phyloP scores from a whole-genome alignment of 1,140 invertebrate species.

The Brachystomella parvula region DNA sequence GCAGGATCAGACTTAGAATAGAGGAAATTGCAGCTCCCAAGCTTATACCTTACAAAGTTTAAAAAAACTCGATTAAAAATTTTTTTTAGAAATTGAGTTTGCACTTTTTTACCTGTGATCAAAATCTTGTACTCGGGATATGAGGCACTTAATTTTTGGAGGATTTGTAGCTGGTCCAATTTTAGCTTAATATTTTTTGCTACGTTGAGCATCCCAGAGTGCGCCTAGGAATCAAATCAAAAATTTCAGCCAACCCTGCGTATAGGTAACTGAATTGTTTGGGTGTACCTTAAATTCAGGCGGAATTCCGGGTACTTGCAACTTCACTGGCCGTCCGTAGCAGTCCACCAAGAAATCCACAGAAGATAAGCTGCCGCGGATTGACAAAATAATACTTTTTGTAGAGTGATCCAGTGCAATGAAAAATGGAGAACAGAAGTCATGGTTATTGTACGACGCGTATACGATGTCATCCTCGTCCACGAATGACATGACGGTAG shows the following conservation, averaged over 20 bases:
- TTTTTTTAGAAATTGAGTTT: constrained; percentile 49
- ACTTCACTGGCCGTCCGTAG: constrained; percentile 61
- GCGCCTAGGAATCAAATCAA: constrained; percentile 51
- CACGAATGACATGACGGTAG: constrained; percentile 70
- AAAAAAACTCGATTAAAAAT: not conserved
- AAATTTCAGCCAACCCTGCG: not conserved
- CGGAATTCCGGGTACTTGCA: constrained; percentile 57
- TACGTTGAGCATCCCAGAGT: constrained; percentile 76
- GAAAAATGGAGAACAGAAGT: constrained; percentile 71
- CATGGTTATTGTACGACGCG: constrained; percentile 74
- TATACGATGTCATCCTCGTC: constrained; percentile 72
- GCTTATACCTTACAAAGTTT: constrained; percentile 58
- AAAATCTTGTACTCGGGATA: constrained; percentile 65
- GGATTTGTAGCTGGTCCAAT: constrained; percentile 57
- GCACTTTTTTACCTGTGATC: constrained; percentile 54
- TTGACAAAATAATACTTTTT: constrained; percentile 68
- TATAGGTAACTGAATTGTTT: too few relatives aligned
- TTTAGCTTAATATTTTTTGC: constrained; percentile 67
- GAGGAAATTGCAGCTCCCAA: constrained; percentile 71
- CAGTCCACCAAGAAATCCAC: constrained; percentile 84
- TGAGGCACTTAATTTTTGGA: constrained; percentile 60
- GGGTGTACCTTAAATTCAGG: constrained; percentile 54
- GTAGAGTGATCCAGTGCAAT: constrained; percentile 74
- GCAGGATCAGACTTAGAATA: constrained; percentile 65
- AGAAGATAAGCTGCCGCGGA: constrained; percentile 77